Base-by-base conservation (phyloP, 2,113 vertebrate species). In the Rhodinocichla rosea region DNA sequence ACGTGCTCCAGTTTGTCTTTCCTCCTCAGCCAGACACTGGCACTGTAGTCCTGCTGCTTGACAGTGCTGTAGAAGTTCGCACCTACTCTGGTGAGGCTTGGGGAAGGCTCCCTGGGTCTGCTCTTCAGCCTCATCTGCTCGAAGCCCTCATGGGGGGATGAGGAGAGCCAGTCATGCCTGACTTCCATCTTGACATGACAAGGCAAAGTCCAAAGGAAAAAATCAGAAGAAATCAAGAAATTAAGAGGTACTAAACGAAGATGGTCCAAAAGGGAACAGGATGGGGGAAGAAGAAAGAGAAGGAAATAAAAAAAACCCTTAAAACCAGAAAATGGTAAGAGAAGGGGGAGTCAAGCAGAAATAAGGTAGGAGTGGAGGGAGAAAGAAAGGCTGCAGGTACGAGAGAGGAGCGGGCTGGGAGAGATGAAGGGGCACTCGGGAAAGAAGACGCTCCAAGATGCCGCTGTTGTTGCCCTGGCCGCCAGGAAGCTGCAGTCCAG, bases 11-110 rank as follows among this genome's bases (percentile, higher is more conserved):
- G 97, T 96, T 99, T 99, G 89, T 99, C 98, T 96, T 98, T 99
- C 97, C 98, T 98, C 84, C 99, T 98, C 87, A 99, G 98, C 98
- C 98, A 99, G 93, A 99, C 98, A 88, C 98, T 98, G 96, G 99
- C 98, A 75, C 98, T 99, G 96, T 99, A 99, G 96, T 99, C 99
- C 95, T 99, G 98, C 98, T 99, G 99, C 97, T 98, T 98, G 97
- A 99, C 98, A 15, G 98, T 94, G 91, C 98, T 98, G 97, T 99
- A 98, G 91, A 99, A 93, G 97, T 98, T 98, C 75, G 97, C 97
- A 87, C 97, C 97, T 89, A 97, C 94, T 93, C 98, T 97, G 97
- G 97, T 94, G 22, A 98, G 98, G 97, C 97, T 98, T 57, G 97
- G 97, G 32, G 98, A 95, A 56, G 98, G 97, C 57, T 97, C 98